These are phyloP conservation scores for Spea multiplicata DNA, from an alignment of 2,113 vertebrate species.

Conservation along the genomic window DNA sequence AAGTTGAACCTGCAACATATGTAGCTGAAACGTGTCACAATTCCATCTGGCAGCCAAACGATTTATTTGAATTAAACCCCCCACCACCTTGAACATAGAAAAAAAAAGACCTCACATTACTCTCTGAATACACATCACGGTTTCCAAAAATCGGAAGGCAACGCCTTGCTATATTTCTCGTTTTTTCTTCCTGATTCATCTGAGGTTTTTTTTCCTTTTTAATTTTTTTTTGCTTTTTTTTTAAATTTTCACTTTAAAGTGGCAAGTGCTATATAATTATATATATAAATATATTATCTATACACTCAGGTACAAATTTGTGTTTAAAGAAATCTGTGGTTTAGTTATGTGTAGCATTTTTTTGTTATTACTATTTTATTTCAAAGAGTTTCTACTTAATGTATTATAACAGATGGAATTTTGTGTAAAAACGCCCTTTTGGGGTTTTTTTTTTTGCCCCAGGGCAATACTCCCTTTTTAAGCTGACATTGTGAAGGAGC, in stretches of 20 bases:
- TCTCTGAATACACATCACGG: not conserved
- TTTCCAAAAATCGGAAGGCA: slow-evolving; percentile 8
- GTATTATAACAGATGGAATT: slow-evolving; percentile 34
- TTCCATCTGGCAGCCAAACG: not conserved
- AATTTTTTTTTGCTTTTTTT: slow-evolving; percentile 28
- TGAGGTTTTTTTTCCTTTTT: slow-evolving; percentile 40
- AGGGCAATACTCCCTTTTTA: slow-evolving; percentile 26
- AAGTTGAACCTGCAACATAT: not conserved
- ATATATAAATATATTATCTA: slow-evolving; percentile 60
- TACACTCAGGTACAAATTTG: slow-evolving; percentile 72
- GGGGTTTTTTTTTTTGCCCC: not conserved
- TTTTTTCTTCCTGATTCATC: not conserved
- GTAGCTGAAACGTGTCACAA: no score
- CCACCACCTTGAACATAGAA: slow-evolving; percentile 54
- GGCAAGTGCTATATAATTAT: slow-evolving; percentile 52
- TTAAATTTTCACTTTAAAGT: slow-evolving; percentile 61
- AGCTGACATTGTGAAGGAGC: slow-evolving; percentile 49
- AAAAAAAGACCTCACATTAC: slow-evolving; percentile 37
- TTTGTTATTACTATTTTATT: slow-evolving; percentile 33
- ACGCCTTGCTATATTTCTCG: not conserved
- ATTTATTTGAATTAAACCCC: slow-evolving; percentile 51
- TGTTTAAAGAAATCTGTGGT: slow-evolving; percentile 67
- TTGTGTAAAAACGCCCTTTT: slow-evolving; percentile 9
- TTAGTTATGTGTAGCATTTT: slow-evolving; percentile 50
- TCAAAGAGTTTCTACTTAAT: slow-evolving; percentile 33